These are phyloP conservation scores for Lepidothrix coronata DNA, from an alignment of 2,113 vertebrate species.

Conservation along the genomic window DNA sequence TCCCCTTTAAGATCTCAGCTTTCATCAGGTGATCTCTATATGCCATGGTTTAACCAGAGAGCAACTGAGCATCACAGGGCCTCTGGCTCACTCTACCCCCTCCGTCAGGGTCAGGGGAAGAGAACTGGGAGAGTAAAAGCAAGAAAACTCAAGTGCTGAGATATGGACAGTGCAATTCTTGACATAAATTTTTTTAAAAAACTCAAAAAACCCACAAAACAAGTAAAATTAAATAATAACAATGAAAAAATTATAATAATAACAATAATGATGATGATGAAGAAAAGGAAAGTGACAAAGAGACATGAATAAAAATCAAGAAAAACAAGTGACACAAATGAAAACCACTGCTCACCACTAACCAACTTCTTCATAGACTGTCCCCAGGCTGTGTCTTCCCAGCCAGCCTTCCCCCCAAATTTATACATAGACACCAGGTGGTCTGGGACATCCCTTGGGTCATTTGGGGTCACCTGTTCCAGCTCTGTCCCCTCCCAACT, in stretches of 20 bases:
- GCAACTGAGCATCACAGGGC: not conserved
- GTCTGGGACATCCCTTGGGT: not conserved
- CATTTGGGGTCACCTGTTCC: not conserved
- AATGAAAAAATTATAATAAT: fast-evolving
- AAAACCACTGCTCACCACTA: not conserved
- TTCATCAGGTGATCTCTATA: not conserved
- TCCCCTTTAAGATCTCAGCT: not conserved
- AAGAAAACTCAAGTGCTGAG: not conserved
- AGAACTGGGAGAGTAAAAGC: not conserved
- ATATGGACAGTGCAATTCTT: too few species aligned
- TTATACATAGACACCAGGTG: fast-evolving
- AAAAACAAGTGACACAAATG: not conserved
- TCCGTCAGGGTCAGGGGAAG: not conserved
- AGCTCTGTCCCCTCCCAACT: not conserved
- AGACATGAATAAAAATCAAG: not conserved
- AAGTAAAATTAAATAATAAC: not conserved
- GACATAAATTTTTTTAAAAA: too few species aligned
- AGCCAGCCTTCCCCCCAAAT: not conserved
- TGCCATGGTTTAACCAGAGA: not conserved
- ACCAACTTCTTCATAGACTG: too few species aligned
- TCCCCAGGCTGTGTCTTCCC: too few species aligned
- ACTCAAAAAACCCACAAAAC: not conserved
- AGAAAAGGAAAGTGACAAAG: not conserved
- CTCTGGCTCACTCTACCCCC: not conserved
- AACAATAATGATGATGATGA: too few species aligned